phyloP scores from a whole-genome alignment of 2,797 vertebrate species.

The Macroramphosus scolopax region DNA sequence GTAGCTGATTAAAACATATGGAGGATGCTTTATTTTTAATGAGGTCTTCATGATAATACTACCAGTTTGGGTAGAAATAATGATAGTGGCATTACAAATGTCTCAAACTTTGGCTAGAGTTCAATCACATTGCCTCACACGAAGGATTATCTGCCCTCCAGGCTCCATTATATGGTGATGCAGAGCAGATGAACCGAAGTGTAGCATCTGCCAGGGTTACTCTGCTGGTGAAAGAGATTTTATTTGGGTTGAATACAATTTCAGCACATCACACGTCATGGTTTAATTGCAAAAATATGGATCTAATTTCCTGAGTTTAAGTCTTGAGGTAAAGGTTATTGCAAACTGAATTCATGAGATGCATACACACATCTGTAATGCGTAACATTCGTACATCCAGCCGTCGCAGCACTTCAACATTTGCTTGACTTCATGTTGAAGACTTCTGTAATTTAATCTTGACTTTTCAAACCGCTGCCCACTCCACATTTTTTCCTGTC shows the following conservation, averaged over 20 bases:
- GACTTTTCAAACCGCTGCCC: constrained; percentile 15
- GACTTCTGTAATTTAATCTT: constrained; percentile 1
- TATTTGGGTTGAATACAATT: too few species aligned
- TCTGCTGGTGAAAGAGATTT: constrained; percentile 10
- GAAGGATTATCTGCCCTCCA: constrained; percentile 47
- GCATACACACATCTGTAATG: neutral
- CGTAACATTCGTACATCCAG: too few species aligned
- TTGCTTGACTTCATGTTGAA: constrained; percentile 15
- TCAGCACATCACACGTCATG: too few species aligned
- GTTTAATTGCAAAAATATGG: too few species aligned
- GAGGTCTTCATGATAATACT: constrained; percentile 34
- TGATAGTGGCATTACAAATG: constrained; percentile 30
- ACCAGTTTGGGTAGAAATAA: constrained; percentile 43
- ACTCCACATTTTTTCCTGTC: constrained; percentile 12
- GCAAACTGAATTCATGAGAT: too few species aligned
- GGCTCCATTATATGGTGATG: constrained; percentile 29
- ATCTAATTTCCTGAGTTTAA: too few species aligned
- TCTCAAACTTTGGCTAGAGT: constrained; percentile 30
- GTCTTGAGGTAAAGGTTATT: too few species aligned
- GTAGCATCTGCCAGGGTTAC: constrained; percentile 34
- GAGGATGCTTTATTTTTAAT: constrained; percentile 32
- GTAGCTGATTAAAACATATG: constrained; percentile 50
- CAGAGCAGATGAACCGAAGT: constrained; percentile 33
- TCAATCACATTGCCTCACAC: constrained; percentile 36
- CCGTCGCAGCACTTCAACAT: constrained; percentile 2